Evolutionary conservation across 2,888 invertebrate species (phyloP), one percentile per base, ranked within the genome.

Genomic region (Choreutis nemorana): DNA sequence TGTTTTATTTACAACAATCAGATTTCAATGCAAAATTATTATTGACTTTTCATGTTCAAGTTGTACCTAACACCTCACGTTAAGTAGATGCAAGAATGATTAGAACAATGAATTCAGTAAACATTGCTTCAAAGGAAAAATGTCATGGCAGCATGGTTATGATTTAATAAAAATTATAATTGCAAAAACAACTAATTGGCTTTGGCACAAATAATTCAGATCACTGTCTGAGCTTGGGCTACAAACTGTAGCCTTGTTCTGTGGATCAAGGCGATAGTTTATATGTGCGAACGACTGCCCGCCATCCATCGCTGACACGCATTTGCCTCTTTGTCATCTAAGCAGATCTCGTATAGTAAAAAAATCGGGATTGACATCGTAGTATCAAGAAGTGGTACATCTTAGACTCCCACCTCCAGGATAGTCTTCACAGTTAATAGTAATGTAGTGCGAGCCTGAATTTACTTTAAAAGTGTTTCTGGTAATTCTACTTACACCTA

Each of bases 241-340:
- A 62, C 70, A 68, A 66, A 65, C 50, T 55, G 35, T 44, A 50
- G 40, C 72, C 72, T 71, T 58, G 72, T 56, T 38, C 63, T 57
- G 56, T 59, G 37, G 59, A 66, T 59, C 71, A 68, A 71, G 71
- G 70, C 49, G 41, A 57, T 31, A 36, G 30, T 34, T 27, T n/a
- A 18, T 31, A 27, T 31, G 28, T 28, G 28, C 31, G 24, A 41
- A 35, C 36, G 45, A 41, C 47, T 46, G n/a, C 44, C 38, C 43
- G 45, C 37, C 50, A 45, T 50, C 45, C 23, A 11, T n/a, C 23
- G 11, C 15, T 39, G 41, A 45, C 56, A 57, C 50, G 55, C 50
- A 50, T 41, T 30, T n/a, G n/a, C n/a, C 11, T 12, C 20, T n/a
- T 18, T 13, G 7, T 14, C 13, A 14, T 10, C n/a, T n/a, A n/a